Evolutionary conservation across 2,113 vertebrate genomes (phyloP), one percentile per base, ranked within the genome.

Genomic region (Channa maculata): DNA sequence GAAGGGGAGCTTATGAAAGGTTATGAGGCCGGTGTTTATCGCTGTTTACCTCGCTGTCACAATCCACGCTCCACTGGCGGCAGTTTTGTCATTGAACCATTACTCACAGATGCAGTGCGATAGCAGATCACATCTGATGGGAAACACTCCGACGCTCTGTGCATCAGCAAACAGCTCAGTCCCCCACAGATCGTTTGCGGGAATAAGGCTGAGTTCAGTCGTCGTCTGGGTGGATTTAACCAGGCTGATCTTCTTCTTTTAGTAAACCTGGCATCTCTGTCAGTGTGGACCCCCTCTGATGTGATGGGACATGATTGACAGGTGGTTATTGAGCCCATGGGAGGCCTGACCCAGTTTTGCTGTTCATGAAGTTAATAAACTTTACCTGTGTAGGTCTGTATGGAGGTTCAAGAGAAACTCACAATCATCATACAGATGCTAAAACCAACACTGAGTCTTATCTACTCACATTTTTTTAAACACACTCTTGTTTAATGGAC

Each of bases 1-100:
- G 78, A 86, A 73, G 77, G 77, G 75, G 54, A 79, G 80, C 83
- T 82, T 84, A 77, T 82, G 77, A 88, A 76, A 84, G 84, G 81
- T 84, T 86, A 84, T 80, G 81, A 82, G 72, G 78, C 51, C 24
- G 44, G 34, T 68, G 83, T 86, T 88, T 88, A 84, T 88, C 72
- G 46, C 62, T 86, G 87, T 88, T 88, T 86, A 84, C 81, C 65
- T 69, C 72, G 3, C 75, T 79, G 79, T 82, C 81, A 82, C 79
- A 79, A 84, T 68, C 60, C 81, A 50, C 72, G 78, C 86, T 82
- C 68, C 45, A 53, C 86, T 70, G 78, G 60, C 37, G 65, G 71
- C 65, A 45, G 60, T 61, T 77, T 53, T 82, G 71, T 80, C 84
- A 82, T 61, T 71, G 81, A 79, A 67, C 65, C 62, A 77, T 86